A percentile compares a stretch with the other conserved stretches of the same genome.
Evolutionary conservation across 2,797 vertebrate genomes (phyloP).

Genomic region (Muraenolepis orangiensis): DNA sequence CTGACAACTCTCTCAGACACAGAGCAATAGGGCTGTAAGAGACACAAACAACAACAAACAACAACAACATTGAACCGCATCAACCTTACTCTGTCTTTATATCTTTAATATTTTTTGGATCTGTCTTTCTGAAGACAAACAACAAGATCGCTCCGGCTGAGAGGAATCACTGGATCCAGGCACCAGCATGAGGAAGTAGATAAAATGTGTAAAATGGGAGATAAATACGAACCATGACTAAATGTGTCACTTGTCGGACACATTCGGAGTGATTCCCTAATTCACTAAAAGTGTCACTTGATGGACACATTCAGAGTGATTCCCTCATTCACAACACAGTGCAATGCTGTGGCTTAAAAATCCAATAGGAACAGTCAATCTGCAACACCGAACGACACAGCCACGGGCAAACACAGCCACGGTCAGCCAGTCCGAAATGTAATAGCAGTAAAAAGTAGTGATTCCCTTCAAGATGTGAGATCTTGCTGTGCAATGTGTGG

Average conservation of each 20-base stretch:
- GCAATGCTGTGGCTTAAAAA: not conserved
- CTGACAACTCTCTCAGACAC: constrained; percentile 43
- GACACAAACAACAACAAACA: not conserved
- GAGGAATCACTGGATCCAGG: not conserved
- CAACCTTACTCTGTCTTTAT: not conserved
- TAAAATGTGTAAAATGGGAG: constrained; percentile 18
- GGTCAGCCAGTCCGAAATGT: not conserved
- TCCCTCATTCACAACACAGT: not conserved
- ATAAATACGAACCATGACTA: constrained; percentile 7
- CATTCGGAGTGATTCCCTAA: not conserved
- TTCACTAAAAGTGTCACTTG: not conserved
- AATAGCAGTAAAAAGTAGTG: not conserved
- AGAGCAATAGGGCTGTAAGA: constrained; percentile 43
- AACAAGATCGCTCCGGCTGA: not conserved
- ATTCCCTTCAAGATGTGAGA: not conserved
- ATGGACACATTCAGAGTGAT: not conserved
- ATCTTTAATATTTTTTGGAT: not conserved
- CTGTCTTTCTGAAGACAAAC: not conserved
- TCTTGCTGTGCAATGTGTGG: not conserved
- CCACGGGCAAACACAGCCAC: not conserved
- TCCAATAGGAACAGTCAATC: not conserved
- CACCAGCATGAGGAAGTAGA: constrained; percentile 19
- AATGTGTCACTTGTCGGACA: not conserved
- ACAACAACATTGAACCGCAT: not conserved
- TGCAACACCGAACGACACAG: not conserved